Evolutionary conservation across 2,113 vertebrate genomes (phyloP), one percentile per base, ranked within the genome.

Genomic region (Tyto alba): DNA sequence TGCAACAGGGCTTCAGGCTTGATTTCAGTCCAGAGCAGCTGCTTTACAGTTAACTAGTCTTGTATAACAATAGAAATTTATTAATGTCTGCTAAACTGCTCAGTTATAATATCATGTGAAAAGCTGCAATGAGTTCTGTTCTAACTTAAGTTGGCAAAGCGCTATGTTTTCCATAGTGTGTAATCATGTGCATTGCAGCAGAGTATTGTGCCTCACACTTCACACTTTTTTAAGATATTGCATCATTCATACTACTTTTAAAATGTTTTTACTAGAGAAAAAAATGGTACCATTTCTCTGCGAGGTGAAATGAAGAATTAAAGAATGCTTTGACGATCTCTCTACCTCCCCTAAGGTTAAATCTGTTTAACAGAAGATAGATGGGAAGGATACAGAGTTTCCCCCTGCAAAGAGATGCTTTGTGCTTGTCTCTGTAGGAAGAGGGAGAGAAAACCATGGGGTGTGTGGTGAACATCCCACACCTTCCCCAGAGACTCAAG

Each of bases 351-450:
- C 7, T 52, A 4, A 1, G 13, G 27, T 68, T 87, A 71, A 78
- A 84, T 1, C 6, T 59, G 10, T 20, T 55, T 17, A 27, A 14
- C 10, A 38, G 38, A 43, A 75, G 52, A 5, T 8, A 34, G 30
- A 89, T 36, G 30, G 40, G 47, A 72, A 85, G 30, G 55, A 38
- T 26, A 55, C 17, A 47, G 59, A 89, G 41, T 2, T 10, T 21
- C 5, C 3, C 36, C 30, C 8, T 8, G 2, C 18, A 27, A 57
- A 66, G 36, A 57, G 48, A 23, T 4, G 9, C 32, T 84, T 71
- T 55, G 19, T 0, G 0, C 10, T 57, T 74, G 9, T 38, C 1
- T 50, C 16, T 48, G 59, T n/a, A 55, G 43, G 6, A 60, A 0
- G 0, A 69, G 26, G 18, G 10, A 32, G 3, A 59, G 7, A 41